phyloP scores from a whole-genome alignment of 2,888 invertebrate species.

The Gerris lacustris region DNA sequence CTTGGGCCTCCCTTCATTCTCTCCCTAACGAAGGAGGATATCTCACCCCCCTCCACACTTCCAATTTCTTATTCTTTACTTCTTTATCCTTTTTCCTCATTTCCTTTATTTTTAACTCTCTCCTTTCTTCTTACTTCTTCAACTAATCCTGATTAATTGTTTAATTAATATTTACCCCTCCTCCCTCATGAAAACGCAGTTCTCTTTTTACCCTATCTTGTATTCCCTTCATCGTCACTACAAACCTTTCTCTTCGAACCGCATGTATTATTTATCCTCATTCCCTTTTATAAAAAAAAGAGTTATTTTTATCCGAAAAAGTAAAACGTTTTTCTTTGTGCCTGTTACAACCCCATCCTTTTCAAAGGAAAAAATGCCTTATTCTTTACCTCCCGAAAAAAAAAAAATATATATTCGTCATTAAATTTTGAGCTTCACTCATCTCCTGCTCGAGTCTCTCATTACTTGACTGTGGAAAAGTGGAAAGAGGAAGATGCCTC shows the following conservation, averaged over 20 bases:
- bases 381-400: not conserved
- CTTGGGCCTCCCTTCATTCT: not conserved
- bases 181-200: no score
- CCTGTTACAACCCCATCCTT: not conserved
- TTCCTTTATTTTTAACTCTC: not conserved
- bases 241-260: no score
- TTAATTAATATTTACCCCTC: conserved; percentile 3
- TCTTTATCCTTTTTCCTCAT: no score
- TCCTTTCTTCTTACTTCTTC: not conserved
- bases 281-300: not conserved
- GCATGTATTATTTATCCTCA: not conserved
- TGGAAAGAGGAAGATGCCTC: no score
- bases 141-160: conserved; percentile 3
- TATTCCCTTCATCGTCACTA: no score
- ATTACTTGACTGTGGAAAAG: no score
- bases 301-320: not conserved
- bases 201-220: no score
- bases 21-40: not conserved
- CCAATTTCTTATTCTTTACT: not conserved
- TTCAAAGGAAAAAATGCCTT: not conserved
- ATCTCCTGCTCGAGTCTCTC: no score
- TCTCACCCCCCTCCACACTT: not conserved
- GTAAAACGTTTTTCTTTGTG: not conserved
- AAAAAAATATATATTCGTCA: not conserved
- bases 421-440: not conserved